phyloP scores from a whole-genome alignment of 2,797 vertebrate species.

The Erethizon dorsatum region DNA sequence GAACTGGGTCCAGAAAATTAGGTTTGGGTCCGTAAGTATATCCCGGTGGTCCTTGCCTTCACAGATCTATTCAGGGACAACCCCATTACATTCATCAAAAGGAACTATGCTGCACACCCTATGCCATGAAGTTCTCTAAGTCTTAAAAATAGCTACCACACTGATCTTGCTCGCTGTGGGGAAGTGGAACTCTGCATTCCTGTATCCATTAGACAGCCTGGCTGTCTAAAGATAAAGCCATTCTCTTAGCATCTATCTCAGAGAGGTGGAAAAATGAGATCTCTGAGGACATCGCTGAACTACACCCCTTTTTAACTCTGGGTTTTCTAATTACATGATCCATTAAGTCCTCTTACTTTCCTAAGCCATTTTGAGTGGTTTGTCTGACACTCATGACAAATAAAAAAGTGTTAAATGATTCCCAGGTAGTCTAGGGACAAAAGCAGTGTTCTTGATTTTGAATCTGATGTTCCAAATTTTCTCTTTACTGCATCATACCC shows the following conservation, averaged over 20 bases:
- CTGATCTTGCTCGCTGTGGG: neutral
- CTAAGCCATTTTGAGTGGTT: neutral
- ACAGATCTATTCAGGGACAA: constrained; percentile 10
- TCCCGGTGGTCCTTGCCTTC: neutral
- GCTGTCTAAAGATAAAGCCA: neutral
- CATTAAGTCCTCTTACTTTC: neutral
- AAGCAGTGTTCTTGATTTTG: neutral
- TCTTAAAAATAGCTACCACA: neutral
- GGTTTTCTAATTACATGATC: neutral
- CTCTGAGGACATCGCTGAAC: neutral
- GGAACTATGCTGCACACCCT: neutral
- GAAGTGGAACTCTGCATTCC: neutral
- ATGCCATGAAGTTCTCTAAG: neutral
- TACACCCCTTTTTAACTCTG: neutral
- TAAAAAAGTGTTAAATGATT: neutral
- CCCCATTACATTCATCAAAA: neutral
- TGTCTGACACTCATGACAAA: neutral
- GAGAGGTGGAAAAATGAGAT: neutral
- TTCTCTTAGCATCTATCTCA: neutral
- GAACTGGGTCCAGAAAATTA: neutral
- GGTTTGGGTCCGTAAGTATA: neutral
- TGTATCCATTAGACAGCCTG: neutral
- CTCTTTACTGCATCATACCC: neutral
- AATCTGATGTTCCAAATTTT: neutral
- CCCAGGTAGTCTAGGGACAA: neutral